phyloP scores from a whole-genome alignment of 2,113 vertebrate species.

The Oceanodroma tethys region DNA sequence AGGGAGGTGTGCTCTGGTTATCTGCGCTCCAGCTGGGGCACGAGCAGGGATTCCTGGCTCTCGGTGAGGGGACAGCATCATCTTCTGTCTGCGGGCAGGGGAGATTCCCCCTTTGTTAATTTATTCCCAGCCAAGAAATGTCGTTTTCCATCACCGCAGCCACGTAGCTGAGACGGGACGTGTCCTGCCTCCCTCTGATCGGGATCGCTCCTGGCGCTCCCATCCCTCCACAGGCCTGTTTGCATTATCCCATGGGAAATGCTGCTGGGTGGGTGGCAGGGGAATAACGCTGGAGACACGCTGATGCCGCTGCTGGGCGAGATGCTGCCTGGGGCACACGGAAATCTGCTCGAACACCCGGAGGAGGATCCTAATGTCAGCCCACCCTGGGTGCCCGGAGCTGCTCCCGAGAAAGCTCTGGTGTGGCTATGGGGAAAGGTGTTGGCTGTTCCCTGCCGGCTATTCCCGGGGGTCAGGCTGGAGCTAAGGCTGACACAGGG shows the following conservation, averaged over 20 bases:
- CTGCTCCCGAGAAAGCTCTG: neutral
- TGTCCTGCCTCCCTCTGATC: neutral
- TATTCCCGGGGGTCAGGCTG: neutral
- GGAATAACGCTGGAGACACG: rapidly evolving
- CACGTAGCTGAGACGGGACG: rapidly evolving
- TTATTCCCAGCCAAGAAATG: neutral
- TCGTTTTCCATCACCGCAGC: neutral
- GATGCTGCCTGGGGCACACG: neutral
- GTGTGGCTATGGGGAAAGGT: neutral
- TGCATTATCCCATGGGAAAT: neutral
- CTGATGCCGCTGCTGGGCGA: neutral
- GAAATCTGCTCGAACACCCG: neutral
- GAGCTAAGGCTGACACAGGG: neutral
- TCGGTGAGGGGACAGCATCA: rapidly evolving
- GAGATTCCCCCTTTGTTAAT: neutral
- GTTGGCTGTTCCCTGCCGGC: neutral
- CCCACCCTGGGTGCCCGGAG: neutral
- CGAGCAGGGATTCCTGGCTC: neutral
- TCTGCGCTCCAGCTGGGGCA: rapidly evolving
- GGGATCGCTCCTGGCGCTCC: neutral
- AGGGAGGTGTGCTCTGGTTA: neutral
- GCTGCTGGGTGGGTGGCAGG: neutral
- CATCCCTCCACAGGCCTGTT: neutral
- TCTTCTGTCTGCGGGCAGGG: neutral
- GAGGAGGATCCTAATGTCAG: neutral